These are phyloP conservation scores for Tarsius wallacei DNA, from an alignment of 2,797 vertebrate species.

Conservation along the genomic window DNA sequence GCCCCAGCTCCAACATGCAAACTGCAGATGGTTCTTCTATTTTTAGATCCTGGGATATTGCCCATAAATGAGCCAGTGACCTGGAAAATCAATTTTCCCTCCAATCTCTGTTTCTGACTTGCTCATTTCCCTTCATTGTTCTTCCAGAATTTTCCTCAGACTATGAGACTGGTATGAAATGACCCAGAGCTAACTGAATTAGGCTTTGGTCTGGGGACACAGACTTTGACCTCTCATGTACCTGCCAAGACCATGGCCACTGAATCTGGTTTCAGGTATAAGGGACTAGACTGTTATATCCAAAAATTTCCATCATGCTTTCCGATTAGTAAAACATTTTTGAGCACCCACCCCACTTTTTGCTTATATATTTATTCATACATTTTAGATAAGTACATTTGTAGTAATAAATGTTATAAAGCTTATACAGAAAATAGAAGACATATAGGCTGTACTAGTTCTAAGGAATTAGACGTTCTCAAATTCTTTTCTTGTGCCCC, in stretches of 20 bases:
- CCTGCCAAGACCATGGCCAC: neutral
- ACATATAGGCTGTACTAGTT: neutral
- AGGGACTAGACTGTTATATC: neutral
- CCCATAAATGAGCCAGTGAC: conserved; percentile 73
- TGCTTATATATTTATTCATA: conserved; percentile 16
- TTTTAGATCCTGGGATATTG: conserved; percentile 75
- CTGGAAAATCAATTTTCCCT: conserved; percentile 78
- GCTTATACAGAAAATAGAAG: neutral
- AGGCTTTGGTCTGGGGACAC: neutral
- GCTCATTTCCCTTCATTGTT: conserved; percentile 39
- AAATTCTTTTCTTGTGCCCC: neutral
- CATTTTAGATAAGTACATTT: neutral
- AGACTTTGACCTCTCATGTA: neutral
- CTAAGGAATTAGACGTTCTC: neutral
- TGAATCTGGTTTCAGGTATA: neutral
- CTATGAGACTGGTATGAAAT: neutral
- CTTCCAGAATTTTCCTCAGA: conserved; percentile 9
- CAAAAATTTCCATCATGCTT: neutral
- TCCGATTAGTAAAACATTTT: neutral
- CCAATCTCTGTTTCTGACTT: conserved; percentile 49
- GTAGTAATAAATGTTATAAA: neutral
- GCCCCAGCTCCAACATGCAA: conserved; percentile 58
- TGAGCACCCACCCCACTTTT: neutral
- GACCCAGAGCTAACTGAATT: conserved; percentile 2
- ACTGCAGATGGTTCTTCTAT: conserved; percentile 83